Evolutionary conservation across 2,797 vertebrate genomes (phyloP).

Genomic region (Eptatretus atami): DNA sequence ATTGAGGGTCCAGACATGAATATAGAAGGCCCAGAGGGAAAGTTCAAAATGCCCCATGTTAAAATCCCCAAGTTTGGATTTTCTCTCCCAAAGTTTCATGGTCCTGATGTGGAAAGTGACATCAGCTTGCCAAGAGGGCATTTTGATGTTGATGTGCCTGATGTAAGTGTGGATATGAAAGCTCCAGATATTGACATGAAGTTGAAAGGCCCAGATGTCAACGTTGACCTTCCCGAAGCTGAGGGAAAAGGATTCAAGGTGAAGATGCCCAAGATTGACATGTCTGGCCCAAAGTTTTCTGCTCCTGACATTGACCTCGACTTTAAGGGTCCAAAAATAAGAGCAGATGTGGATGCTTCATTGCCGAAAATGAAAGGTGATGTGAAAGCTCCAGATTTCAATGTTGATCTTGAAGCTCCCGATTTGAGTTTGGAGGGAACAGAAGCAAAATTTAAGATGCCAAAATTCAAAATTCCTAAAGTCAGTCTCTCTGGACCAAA

Average conservation of each 20-base stretch:
- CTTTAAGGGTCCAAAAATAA: conserved; percentile 7
- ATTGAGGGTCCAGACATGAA: conserved; percentile 11
- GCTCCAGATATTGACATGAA: conserved; percentile 9
- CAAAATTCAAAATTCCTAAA: conserved; percentile 11
- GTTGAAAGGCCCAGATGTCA: conserved; percentile 9
- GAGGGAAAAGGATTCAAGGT: conserved; percentile 10
- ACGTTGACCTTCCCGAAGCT: conserved; percentile 13
- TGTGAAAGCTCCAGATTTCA: not conserved
- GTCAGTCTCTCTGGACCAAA: conserved; percentile 10
- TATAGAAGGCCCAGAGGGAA: conserved; percentile 14
- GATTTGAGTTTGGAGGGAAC: conserved; percentile 8
- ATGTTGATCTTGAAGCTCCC: conserved; percentile 9
- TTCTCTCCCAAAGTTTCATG: conserved; percentile 13
- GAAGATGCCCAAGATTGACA: conserved; percentile 9
- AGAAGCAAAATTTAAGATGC: conserved; percentile 10
- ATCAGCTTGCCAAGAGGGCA: conserved; percentile 4
- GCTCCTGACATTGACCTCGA: not conserved
- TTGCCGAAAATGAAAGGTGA: not conserved
- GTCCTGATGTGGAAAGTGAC: conserved; percentile 12
- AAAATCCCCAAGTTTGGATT: conserved; percentile 17
- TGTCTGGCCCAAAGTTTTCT: not conserved
- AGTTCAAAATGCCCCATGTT: conserved; percentile 18
- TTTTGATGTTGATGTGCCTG: conserved; percentile 13
- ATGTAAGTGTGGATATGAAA: not conserved
- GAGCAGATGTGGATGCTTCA: not conserved